Percentiles rank a stretch among this genome's conserved stretches.
These are phyloP conservation scores for Dryas iulia DNA, from an alignment of 1,140 invertebrate genomes.

Conservation along the genomic window DNA sequence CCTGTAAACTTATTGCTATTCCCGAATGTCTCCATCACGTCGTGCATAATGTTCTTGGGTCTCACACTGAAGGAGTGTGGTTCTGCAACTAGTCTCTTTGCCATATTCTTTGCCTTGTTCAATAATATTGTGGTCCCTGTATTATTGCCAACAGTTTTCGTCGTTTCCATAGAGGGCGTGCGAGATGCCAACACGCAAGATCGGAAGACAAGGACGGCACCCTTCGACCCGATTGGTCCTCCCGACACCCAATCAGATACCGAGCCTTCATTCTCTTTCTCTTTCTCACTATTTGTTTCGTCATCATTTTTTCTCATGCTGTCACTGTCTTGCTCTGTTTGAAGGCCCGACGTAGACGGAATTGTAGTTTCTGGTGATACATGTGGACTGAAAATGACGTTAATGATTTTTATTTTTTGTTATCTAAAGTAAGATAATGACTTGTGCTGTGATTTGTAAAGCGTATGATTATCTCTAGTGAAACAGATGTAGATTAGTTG, in stretches of 20 bases:
- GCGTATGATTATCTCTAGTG: conserved; percentile 13
- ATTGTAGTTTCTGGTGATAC: conserved; percentile 64
- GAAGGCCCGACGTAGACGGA: conserved; percentile 73
- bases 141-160: conserved; percentile 66
- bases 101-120: conserved; percentile 75
- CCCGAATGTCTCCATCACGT: conserved; percentile 75
- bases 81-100: conserved; percentile 63
- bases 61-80: conserved; percentile 62
- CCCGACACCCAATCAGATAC: conserved; percentile 82
- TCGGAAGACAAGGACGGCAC: conserved; percentile 80
- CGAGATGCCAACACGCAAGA: conserved; percentile 80
- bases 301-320: conserved; percentile 72
- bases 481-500: background rate
- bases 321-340: conserved; percentile 45
- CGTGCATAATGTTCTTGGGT: conserved; percentile 73
- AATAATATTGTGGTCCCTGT: conserved; percentile 67
- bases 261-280: conserved; percentile 78
- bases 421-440: background rate
- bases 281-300: conserved; percentile 41
- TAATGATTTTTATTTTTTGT: background rate
- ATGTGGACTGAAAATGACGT: conserved; percentile 67
- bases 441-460: conserved; percentile 13
- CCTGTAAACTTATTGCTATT: conserved; percentile 56
- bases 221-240: conserved; percentile 78
- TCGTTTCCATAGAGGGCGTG: conserved; percentile 67